Evolutionary conservation across 2,797 vertebrate species (phyloP).

Genomic region (Chloroceryle inda): DNA sequence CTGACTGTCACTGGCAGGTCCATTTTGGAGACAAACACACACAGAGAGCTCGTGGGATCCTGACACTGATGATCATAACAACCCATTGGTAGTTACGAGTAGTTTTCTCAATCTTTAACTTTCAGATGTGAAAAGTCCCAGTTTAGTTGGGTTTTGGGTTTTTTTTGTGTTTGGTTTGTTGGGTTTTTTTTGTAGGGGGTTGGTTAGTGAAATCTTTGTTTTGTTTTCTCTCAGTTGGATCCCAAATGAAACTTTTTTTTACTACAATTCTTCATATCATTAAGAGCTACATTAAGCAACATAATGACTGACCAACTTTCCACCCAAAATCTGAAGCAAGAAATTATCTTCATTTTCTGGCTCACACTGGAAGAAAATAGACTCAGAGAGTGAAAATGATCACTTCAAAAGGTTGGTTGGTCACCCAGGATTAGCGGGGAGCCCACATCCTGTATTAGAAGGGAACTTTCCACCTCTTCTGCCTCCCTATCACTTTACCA

Average conservation of each 20-base stretch:
- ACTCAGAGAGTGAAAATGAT: background rate
- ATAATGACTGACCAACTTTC: background rate
- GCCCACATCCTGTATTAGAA: background rate
- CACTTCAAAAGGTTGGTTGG: background rate
- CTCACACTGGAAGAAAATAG: background rate
- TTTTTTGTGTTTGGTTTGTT: background rate
- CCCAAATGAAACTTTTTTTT: background rate
- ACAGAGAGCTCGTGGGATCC: background rate
- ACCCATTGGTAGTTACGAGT: background rate
- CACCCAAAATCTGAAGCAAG: background rate
- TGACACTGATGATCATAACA: background rate
- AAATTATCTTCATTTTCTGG: background rate
- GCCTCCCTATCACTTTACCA: background rate
- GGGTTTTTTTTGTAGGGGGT: background rate
- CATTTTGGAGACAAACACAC: background rate
- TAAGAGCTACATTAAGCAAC: background rate
- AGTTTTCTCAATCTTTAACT: background rate
- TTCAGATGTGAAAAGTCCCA: background rate
- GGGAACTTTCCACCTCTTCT: background rate
- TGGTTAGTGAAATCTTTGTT: background rate
- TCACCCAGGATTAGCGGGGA: background rate
- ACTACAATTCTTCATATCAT: background rate
- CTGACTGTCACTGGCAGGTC: rapidly evolving
- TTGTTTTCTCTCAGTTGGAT: background rate
- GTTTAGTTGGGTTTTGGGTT: background rate